Evolutionary conservation across 2,113 vertebrate genomes (phyloP), one percentile per base, ranked within the genome.

Genomic region (Oceanites oceanicus): DNA sequence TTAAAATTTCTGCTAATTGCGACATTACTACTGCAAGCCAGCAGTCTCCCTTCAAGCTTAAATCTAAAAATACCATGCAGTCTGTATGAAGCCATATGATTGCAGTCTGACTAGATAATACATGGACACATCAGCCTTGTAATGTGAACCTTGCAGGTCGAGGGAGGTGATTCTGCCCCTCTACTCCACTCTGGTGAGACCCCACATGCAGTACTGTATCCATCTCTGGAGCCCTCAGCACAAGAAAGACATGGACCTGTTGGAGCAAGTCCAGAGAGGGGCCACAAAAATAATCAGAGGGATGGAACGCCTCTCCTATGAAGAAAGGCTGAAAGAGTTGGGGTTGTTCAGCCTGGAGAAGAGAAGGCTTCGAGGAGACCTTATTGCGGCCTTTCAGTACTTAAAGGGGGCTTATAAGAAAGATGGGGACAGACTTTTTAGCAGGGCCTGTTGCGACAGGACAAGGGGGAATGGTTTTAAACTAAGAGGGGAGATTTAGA

Each of bases 361-460:
- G 16, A 61, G n/a, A 85, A 85, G 34, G 44, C 9, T 78, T 13
- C 0, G 0, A 21, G 27, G 42, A 82, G 12, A 58, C 5, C 4
- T 75, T 53, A 9, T 1, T 5, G 4, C 7, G 1, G 36, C 3
- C 42, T 75, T n/a, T 20, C 30, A n/a, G 4, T 49, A 29, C 17
- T 9, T 58, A 23, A 79, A 49, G 7, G 8, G 18, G 3, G 7
- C 8, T 14, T 47, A n/a, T 15, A 30, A 21, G 15, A 74, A 66
- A 53, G 47, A 23, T 42, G 10, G 10, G 11, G 40, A 53, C 8
- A 74, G 15, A 11, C 21, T 13, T 62, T 62, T 70, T 47, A 58
- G 0, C 0, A 42, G 40, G 13, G 15, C 7, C 21, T 53, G 18
- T 49, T 29, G 18, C 1, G 2, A 58, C 7, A 72, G 15, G 10